These are phyloP conservation scores for Etheostoma spectabile DNA, from an alignment of 2,113 vertebrate genomes.

Conservation along the genomic window DNA sequence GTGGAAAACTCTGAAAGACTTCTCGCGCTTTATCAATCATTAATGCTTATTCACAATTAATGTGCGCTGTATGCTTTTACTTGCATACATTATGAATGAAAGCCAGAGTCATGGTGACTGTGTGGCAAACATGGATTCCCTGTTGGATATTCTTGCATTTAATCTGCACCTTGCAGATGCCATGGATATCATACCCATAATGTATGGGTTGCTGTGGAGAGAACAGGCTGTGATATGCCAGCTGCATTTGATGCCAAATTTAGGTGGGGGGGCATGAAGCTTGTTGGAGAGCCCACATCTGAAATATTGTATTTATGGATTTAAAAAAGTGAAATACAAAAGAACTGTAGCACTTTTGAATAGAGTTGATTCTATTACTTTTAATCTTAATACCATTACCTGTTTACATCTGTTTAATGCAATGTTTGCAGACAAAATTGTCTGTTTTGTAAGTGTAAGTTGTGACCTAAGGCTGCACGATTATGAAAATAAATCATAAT, in stretches of 20 bases:
- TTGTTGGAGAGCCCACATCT: neutral
- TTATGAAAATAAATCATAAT: no score
- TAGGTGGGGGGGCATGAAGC: neutral
- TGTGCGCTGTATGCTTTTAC: slow-evolving; percentile 44
- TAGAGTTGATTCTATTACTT: neutral
- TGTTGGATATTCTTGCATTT: slow-evolving; percentile 31
- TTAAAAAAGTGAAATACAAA: neutral
- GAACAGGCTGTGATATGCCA: neutral
- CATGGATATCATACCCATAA: slow-evolving; percentile 11
- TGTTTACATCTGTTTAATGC: neutral
- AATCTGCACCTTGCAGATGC: slow-evolving; percentile 25
- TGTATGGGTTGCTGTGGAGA: slow-evolving; percentile 10
- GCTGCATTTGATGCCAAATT: neutral
- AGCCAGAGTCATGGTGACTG: slow-evolving; percentile 17
- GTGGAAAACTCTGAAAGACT: neutral
- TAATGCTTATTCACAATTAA: slow-evolving; percentile 62
- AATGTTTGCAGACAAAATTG: neutral
- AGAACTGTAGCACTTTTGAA: neutral
- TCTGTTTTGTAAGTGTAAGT: neutral
- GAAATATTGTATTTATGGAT: neutral
- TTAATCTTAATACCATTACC: neutral
- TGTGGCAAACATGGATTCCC: slow-evolving; percentile 39
- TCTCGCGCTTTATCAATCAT: slow-evolving; percentile 56
- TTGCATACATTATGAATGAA: slow-evolving; percentile 54
- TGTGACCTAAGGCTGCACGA: neutral